Base-by-base conservation (phyloP, 1,140 invertebrate species). In the Ganaspis sp. region DNA sequence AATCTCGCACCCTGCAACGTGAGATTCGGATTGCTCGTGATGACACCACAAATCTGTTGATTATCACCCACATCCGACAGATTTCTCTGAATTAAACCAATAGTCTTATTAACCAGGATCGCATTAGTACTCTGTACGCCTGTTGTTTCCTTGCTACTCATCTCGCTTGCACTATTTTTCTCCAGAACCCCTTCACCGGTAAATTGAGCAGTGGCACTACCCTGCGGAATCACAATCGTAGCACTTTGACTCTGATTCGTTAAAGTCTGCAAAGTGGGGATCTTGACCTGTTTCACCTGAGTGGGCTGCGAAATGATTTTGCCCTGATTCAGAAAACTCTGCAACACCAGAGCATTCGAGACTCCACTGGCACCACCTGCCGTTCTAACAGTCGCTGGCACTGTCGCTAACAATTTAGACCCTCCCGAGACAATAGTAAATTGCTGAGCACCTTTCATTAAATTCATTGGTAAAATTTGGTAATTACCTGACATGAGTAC, bases 371-470 rank as follows among this genome's bases (percentile, higher is more conserved):
- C 81, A 0, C 86, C 83, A 3, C 29, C 29, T 34, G 84, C 70
- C 1, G 86, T 79, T 17, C 92, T 89, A 0, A 92, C 90, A 15
- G 93, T 92, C 21, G 93, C 92, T 0, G 94, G 93, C 1, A 93
- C 91, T 0, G 94, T 93, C 4, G 93, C 92, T 8, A 95, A 87
- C 19, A 95, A 89, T 83, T 95, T 95, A 4, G 93, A 94, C 0
- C 93, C 93, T 12, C 94, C 93, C 54, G 94, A 94, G 0, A 95
- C 94, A 58, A 95, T 94, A 0, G 94, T 94, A 69, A 95, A 94
- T 76, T 94, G 94, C 77, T 94, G 94, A 4, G 94, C 93, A 12
- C 94, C 92, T 87, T 95, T 95, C 37, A 95, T 92, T 87, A 95
- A 92, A 6, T 94, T 94, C 76, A 95, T 94, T 0, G 94, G 94